A percentile compares a stretch with the other conserved stretches of the same genome.
Evolutionary conservation across 2,797 vertebrate genomes (phyloP).

Genomic region (Sphaeramia orbicularis): DNA sequence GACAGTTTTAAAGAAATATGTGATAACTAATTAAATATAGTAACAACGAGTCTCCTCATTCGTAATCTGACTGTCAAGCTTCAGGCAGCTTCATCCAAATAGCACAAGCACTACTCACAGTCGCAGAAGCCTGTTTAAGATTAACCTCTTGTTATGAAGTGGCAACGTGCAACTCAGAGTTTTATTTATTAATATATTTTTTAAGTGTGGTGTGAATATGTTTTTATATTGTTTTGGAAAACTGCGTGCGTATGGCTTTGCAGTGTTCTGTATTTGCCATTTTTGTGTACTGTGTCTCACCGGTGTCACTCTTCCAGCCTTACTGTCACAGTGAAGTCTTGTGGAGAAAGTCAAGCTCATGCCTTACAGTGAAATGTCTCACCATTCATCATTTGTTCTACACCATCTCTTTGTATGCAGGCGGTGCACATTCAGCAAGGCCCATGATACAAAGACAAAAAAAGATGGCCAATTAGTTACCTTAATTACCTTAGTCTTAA

Average conservation of each 20-base stretch:
- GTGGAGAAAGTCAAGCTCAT: constrained; percentile 71
- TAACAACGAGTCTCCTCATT: not conserved
- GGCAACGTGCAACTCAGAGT: constrained; percentile 63
- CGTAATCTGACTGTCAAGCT: constrained; percentile 37
- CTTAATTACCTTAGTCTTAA: constrained; percentile 8
- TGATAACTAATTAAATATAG: not conserved
- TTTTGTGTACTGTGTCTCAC: constrained; percentile 76
- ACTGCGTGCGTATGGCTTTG: constrained; percentile 80
- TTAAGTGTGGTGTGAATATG: constrained; percentile 62
- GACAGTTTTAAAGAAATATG: constrained; percentile 24
- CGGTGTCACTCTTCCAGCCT: constrained; percentile 71
- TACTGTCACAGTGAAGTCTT: constrained; percentile 70
- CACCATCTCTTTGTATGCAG: constrained; percentile 58
- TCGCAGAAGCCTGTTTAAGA: constrained; percentile 60
- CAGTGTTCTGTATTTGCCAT: constrained; percentile 80
- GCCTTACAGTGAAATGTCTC: constrained; percentile 74
- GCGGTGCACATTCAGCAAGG: constrained; percentile 42
- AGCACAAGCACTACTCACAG: constrained; percentile 59
- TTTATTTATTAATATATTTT: constrained; percentile 72
- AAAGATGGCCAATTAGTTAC: constrained; percentile 42
- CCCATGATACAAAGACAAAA: constrained; percentile 35
- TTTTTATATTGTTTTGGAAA: constrained; percentile 66
- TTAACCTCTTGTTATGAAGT: constrained; percentile 67
- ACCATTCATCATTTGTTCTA: constrained; percentile 72
- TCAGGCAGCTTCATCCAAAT: constrained; percentile 53